A percentile compares a stretch with the other conserved stretches of the same genome.
phyloP scores from a whole-genome alignment of 2,888 invertebrate species.

The Coecobrya sp. region DNA sequence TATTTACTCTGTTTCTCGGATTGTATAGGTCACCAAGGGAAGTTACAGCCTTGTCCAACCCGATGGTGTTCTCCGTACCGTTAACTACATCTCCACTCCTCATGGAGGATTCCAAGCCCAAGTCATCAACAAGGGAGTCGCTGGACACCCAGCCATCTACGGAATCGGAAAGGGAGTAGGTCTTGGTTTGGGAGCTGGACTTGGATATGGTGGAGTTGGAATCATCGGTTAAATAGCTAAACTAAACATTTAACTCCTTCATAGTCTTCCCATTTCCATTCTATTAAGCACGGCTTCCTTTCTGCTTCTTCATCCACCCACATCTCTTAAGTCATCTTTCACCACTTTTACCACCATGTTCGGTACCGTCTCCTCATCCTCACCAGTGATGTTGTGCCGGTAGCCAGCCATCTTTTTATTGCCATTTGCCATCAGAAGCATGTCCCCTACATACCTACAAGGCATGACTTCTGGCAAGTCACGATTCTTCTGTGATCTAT shows the following conservation, averaged over 20 bases:
- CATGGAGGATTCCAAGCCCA: slow-evolving; percentile 80
- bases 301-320: slow-evolving; percentile 8
- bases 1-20: too few species aligned
- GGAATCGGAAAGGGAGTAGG: slow-evolving; percentile 29
- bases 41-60: slow-evolving; percentile 67
- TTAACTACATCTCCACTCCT: slow-evolving; percentile 60
- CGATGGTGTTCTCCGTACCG: slow-evolving; percentile 66
- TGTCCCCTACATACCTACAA: neutral
- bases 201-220: neutral
- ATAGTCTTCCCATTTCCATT: neutral
- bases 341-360: neutral
- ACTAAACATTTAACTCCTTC: neutral
- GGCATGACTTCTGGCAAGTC: slow-evolving; percentile 56
- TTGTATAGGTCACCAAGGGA: too few species aligned
- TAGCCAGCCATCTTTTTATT: slow-evolving; percentile 69
- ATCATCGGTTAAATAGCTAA: slow-evolving; percentile 19
- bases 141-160: slow-evolving; percentile 70
- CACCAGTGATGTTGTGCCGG: neutral
- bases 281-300: neutral
- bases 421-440: slow-evolving; percentile 58
- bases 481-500: slow-evolving; percentile 61
- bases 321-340: slow-evolving; percentile 27
- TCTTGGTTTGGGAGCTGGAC: neutral
- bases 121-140: slow-evolving; percentile 81
- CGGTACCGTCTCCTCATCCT: slow-evolving; percentile 3